A percentile compares a stretch with the other conserved stretches of the same genome.
These are phyloP conservation scores for Acrocephalus arundinaceus DNA, from an alignment of 2,113 vertebrate species.

Conservation along the genomic window DNA sequence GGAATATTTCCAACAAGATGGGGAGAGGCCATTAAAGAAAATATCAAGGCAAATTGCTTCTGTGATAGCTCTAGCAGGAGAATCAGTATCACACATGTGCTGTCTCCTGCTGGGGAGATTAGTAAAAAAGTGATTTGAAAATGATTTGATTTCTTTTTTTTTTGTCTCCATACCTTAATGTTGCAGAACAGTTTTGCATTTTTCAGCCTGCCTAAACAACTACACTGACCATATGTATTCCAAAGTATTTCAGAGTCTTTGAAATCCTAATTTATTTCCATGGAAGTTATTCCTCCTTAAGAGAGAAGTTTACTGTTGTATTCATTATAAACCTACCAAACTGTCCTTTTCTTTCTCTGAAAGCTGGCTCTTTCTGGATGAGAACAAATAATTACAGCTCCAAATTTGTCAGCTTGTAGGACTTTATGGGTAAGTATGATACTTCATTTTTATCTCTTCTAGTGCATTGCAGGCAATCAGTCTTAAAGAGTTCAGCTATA, in stretches of 20 bases:
- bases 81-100: background rate
- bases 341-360: background rate
- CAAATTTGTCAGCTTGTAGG: background rate
- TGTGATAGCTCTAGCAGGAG: background rate
- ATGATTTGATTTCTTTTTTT: background rate
- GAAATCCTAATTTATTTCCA: background rate
- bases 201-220: background rate
- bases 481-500: background rate
- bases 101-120: background rate
- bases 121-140: conserved; percentile 11
- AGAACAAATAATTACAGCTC: background rate
- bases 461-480: background rate
- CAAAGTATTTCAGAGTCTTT: background rate
- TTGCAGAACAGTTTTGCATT: background rate
- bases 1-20: background rate
- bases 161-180: background rate
- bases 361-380: background rate
- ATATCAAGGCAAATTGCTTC: conserved; percentile 1
- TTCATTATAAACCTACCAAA: background rate
- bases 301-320: background rate
- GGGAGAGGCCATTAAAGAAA: background rate
- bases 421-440: background rate
- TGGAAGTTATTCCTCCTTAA: background rate
- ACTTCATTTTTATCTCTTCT: background rate
- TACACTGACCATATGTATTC: background rate